phyloP scores from a whole-genome alignment of 2,113 vertebrate species.

The Dasyornis broadbenti region DNA sequence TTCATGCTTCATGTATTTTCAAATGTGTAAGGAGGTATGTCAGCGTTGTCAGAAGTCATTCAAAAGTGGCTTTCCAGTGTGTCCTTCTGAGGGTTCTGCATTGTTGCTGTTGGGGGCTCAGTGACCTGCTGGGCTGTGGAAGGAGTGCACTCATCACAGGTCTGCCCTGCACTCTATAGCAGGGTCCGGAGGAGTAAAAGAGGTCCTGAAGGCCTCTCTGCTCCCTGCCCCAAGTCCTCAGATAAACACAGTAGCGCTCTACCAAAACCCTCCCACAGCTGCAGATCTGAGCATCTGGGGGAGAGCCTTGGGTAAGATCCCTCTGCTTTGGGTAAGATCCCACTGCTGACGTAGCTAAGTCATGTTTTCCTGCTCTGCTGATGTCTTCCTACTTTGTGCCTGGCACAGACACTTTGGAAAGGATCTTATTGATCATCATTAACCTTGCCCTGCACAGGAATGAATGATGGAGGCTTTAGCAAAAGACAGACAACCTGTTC shows the following conservation, averaged over 20 bases:
- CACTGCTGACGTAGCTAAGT: rapidly evolving
- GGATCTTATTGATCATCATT: background rate
- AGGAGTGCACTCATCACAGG: rapidly evolving
- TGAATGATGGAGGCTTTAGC: background rate
- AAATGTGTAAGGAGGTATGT: background rate
- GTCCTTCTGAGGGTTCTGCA: background rate
- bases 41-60: background rate
- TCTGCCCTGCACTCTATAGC: rapidly evolving
- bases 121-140: background rate
- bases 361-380: background rate
- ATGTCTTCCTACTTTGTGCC: background rate
- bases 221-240: rapidly evolving
- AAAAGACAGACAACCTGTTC: background rate
- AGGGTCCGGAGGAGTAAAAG: background rate
- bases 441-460: background rate
- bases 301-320: background rate
- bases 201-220: rapidly evolving
- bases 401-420: background rate
- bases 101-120: rapidly evolving
- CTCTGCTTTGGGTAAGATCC: background rate
- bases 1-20: background rate
- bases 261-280: background rate
- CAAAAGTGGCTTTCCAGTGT: background rate
- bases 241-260: background rate
- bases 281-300: background rate